Evolutionary conservation across 2,888 invertebrate species (phyloP).

Genomic region (Oligia fasciuncula): DNA sequence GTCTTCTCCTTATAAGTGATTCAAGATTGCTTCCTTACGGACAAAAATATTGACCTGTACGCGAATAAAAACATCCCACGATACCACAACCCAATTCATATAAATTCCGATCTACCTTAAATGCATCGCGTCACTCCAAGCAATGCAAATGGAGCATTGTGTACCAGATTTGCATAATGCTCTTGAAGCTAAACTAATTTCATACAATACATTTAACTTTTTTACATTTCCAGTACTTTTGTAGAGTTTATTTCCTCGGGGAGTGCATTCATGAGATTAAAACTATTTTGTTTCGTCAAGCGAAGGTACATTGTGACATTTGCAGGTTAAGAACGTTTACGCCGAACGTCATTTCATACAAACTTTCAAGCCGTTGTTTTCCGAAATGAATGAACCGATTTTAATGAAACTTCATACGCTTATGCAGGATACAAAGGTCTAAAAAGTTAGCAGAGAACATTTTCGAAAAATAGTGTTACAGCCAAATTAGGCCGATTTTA

Average conservation of each 20-base stretch:
- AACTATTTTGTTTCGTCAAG: constrained; percentile 13
- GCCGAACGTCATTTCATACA: too few species aligned
- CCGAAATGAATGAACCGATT: too few species aligned
- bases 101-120: constrained; percentile 23
- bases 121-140: constrained; percentile 15
- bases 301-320: constrained; percentile 8
- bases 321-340: constrained; percentile 21
- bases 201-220: constrained; percentile 14
- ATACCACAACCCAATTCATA: not conserved
- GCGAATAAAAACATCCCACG: not conserved
- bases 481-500: too few species aligned
- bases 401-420: too few species aligned
- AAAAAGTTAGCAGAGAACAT: too few species aligned
- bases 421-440: too few species aligned
- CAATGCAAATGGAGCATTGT: constrained; percentile 14
- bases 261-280: constrained; percentile 8
- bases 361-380: too few species aligned
- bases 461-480: too few species aligned
- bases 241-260: constrained; percentile 41
- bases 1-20: not conserved
- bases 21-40: not conserved
- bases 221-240: constrained; percentile 10
- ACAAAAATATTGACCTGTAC: constrained; percentile 6
- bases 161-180: constrained; percentile 12
- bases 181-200: constrained; percentile 14